Percentiles rank a stretch among this genome's conserved stretches.
Conservation (phyloP, 2,113 vertebrate species). For the Murina feae region DNA sequence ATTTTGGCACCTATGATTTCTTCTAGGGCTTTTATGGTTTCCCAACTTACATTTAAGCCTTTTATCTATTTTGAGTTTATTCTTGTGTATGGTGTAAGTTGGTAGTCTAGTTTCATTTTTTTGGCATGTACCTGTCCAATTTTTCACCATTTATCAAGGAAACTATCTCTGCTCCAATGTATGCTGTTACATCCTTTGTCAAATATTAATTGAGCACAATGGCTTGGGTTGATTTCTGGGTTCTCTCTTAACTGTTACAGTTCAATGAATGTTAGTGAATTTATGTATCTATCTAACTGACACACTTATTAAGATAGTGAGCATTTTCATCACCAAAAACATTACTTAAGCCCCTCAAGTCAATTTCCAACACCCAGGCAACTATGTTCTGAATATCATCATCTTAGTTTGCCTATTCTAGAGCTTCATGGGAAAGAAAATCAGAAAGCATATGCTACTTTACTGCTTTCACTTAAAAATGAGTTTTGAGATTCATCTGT, state of each 20-base stretch:
- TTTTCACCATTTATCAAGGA: too few species aligned
- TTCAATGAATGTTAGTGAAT: background rate
- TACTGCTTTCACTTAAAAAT: background rate
- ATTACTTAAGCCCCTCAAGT: background rate
- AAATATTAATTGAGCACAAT: too few species aligned
- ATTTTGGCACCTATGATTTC: too few species aligned
- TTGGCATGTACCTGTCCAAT: too few species aligned
- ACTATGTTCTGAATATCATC: background rate
- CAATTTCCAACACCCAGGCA: background rate
- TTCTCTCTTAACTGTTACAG: background rate
- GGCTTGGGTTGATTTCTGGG: too few species aligned
- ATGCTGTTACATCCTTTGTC: too few species aligned
- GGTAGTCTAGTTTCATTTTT: too few species aligned
- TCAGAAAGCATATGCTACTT: background rate
- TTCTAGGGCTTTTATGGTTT: too few species aligned
- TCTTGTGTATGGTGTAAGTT: too few species aligned
- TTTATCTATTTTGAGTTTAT: too few species aligned
- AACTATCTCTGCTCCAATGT: too few species aligned
- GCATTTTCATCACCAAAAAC: background rate
- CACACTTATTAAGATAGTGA: background rate
- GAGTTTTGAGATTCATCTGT: background rate
- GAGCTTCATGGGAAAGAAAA: background rate
- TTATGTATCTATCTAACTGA: background rate
- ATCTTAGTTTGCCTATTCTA: background rate
- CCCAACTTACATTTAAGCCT: too few species aligned